Base-by-base conservation (phyloP, 2,797 vertebrate genomes). In the Oophaga sylvatica region DNA sequence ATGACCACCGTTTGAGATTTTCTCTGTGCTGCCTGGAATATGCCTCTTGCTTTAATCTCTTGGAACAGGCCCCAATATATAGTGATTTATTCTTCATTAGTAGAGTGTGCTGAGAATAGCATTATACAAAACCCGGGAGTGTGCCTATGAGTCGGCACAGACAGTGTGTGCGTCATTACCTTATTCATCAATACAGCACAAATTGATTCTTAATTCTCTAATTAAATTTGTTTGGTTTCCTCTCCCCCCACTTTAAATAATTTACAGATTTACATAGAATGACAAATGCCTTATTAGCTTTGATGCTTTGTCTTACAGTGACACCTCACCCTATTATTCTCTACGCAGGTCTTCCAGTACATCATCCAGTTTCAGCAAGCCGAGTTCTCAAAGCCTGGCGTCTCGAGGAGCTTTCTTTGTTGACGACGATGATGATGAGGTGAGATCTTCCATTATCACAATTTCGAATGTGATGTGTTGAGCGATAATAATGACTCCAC, bases 381-480 rank as follows among this genome's bases (percentile, higher is more conserved):
- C n/a, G 56, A 12, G 57, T 80, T 94, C 94, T 82, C 94, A 95
- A 90, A 94, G 91, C 89, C 94, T 92, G 0, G 71, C 62, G 4
- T 29, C 91, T 16, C 93, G 82, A 92, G 94, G 94, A 31, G 90
- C 94, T n/a, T 85, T 93, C 87, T 95, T 94, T 89, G 92, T 95
- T 19, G 86, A 88, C 17, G 80, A 88, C 31, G 86, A 90, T 22
- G 90, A 90, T 57, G 90, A 90, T 29, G 90, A 90, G 90, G 90
- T 90, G 71, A 89, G 83, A 75, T 62, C 19, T 29, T 70, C 68
- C 29, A 48, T 48, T 31, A 20, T 57, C 29, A 57, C 68, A 31
- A 71, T 57, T 16, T 41, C 6, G n/a, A 45, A n/a, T 22, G 9
- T 59, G 15, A 31, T 29, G 22, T 48, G 22, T 35, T 70, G 41